Percentiles rank a stretch among this genome's conserved stretches.
phyloP scores from a whole-genome alignment of 2,113 vertebrate species.

The Archocentrus centrarchus region DNA sequence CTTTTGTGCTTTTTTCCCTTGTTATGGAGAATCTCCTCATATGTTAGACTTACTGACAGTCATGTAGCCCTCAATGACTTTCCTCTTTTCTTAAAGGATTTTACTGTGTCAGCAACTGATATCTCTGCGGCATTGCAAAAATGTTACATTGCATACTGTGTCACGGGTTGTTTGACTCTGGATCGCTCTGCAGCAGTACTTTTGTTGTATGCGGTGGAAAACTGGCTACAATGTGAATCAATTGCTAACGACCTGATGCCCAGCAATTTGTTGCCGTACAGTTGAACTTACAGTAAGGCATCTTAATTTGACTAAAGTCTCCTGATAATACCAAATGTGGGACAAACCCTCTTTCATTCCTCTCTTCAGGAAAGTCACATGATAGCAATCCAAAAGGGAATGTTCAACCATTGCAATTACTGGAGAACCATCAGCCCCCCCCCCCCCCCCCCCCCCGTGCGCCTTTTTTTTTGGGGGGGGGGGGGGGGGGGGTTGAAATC shows the following conservation, averaged over 20 bases:
- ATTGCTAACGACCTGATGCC: constrained; percentile 26
- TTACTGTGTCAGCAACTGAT: neutral
- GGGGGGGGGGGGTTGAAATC: constrained; percentile 76
- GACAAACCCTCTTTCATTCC: constrained; percentile 74
- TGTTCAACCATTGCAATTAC: constrained; percentile 67
- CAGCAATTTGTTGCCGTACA: constrained; percentile 47
- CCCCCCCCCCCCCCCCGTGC: neutral
- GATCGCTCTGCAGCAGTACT: too few relatives aligned
- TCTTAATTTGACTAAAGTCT: constrained; percentile 61
- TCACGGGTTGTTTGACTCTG: neutral
- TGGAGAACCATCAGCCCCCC: constrained; percentile 44
- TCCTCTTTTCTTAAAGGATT: neutral
- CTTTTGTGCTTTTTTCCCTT: neutral
- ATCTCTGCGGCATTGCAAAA: neutral
- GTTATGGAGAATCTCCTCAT: neutral
- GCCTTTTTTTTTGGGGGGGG: neutral
- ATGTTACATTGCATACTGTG: neutral
- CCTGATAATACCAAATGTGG: constrained; percentile 71
- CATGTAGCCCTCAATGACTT: neutral
- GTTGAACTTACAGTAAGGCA: constrained; percentile 47
- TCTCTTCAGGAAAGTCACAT: constrained; percentile 69
- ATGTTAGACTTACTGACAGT: neutral
- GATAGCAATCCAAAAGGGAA: constrained; percentile 74
- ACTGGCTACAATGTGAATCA: constrained; percentile 27
- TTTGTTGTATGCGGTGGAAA: constrained; percentile 25